These are phyloP conservation scores for Halocynthia roretzi DNA, from an alignment of 23 tunicate genomes.

Conservation along the genomic window DNA sequence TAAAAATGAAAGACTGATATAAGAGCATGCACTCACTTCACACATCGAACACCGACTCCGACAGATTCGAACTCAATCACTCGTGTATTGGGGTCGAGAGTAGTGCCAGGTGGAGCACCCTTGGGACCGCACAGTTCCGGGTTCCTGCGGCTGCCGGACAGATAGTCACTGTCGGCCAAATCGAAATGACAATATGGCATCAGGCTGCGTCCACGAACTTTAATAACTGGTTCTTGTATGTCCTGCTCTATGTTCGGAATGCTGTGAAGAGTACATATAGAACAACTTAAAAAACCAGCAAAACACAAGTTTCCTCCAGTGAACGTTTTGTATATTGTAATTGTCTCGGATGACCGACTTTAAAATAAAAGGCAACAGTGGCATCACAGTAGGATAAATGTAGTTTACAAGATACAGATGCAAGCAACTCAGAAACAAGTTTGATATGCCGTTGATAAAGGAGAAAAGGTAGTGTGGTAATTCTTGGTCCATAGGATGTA, in stretches of 20 bases:
- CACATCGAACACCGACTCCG: constrained; percentile 51
- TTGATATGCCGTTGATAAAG: no score
- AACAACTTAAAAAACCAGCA: not conserved
- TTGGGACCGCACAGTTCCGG: constrained; percentile 78
- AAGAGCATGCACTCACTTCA: constrained; percentile 30
- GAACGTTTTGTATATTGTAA: no score
- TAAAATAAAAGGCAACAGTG: no score
- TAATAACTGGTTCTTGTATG: constrained; percentile 40
- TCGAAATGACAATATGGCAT: constrained; percentile 96
- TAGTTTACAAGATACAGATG: no score
- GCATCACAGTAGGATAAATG: no score
- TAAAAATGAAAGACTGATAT: not conserved
- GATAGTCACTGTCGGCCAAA: constrained; percentile 58
- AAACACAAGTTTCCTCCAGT: no score
- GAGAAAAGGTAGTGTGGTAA: no score
- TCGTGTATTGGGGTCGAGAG: constrained; percentile 82
- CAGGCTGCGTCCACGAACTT: constrained; percentile 64
- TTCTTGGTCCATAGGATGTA: no score
- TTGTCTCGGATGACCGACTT: no score
- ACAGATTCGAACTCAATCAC: constrained; percentile 78
- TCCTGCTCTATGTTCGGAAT: constrained; percentile 44
- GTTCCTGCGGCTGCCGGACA: constrained; percentile 55
- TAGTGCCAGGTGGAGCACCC: constrained; percentile 78
- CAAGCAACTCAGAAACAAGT: no score
- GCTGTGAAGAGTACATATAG: constrained; percentile 20